Conservation (phyloP, 1,140 invertebrate species). For the Anthonomus grandis region DNA sequence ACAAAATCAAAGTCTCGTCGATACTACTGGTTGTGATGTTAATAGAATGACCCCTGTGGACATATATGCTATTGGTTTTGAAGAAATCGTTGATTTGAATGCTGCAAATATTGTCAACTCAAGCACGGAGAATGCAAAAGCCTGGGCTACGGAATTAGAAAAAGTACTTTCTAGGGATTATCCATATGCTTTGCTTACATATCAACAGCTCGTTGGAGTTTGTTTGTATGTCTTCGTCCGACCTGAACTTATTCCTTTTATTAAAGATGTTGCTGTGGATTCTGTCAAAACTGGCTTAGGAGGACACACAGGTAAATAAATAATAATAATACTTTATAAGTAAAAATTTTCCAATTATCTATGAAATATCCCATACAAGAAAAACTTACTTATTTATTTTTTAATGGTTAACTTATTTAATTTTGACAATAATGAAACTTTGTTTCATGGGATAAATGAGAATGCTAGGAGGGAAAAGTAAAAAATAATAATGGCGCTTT, state of each 20-base stretch:
- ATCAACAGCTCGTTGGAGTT: slow-evolving; percentile 96
- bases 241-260: slow-evolving; percentile 79
- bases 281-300: slow-evolving; percentile 97
- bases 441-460: too few species aligned
- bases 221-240: slow-evolving; percentile 94
- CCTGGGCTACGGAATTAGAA: slow-evolving; percentile 93
- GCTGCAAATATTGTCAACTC: slow-evolving; percentile 97
- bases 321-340: too few species aligned
- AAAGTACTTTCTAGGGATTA: slow-evolving; percentile 86
- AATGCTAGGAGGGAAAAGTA: too few species aligned
- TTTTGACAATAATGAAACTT: background rate
- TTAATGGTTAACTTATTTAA: too few species aligned
- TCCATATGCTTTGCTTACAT: slow-evolving; percentile 89
- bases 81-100: slow-evolving; percentile 99
- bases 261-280: slow-evolving; percentile 91
- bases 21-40: slow-evolving; percentile 49
- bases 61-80: slow-evolving; percentile 96
- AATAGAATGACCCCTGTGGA: slow-evolving; percentile 63
- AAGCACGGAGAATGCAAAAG: slow-evolving; percentile 92
- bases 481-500: too few species aligned
- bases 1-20: slow-evolving; percentile 47
- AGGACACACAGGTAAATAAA: slow-evolving; percentile 72
- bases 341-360: too few species aligned
- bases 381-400: too few species aligned
- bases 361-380: too few species aligned